A percentile compares a stretch with the other conserved stretches of the same genome.
Evolutionary conservation across 2,113 vertebrate genomes (phyloP).

Genomic region (Otocyon megalotis): DNA sequence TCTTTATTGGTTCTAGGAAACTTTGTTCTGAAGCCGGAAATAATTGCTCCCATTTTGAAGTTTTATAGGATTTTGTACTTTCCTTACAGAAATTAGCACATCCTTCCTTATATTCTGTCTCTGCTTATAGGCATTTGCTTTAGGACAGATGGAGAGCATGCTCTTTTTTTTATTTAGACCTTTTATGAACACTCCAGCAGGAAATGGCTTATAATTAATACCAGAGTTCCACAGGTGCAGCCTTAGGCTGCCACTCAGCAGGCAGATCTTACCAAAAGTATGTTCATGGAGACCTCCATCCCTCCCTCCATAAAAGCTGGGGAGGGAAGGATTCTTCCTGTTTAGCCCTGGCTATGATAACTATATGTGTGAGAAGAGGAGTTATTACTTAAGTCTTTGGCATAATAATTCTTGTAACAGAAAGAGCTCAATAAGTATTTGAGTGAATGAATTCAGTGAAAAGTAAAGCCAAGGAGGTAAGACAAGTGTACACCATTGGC

Average conservation of each 20-base stretch:
- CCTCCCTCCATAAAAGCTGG: not conserved
- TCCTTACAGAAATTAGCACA: not conserved
- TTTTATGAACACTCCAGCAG: not conserved
- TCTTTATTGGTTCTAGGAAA: not conserved
- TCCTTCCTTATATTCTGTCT: not conserved
- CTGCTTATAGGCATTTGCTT: constrained; percentile 7
- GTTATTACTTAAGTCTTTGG: constrained; percentile 25
- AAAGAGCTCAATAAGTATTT: not conserved
- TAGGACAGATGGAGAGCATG: not conserved
- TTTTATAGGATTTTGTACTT: not conserved
- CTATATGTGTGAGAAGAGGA: not conserved
- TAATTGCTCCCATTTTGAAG: constrained; percentile 24
- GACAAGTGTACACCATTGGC: not conserved
- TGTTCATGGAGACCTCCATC: not conserved
- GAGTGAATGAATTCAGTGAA: constrained; percentile 40
- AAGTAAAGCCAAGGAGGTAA: constrained; percentile 11
- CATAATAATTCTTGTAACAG: not conserved
- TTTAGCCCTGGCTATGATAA: not conserved
- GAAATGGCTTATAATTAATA: not conserved
- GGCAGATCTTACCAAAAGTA: not conserved
- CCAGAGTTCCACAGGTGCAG: not conserved
- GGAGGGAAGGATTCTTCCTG: not conserved
- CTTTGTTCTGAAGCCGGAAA: constrained; percentile 25
- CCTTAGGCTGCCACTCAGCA: not conserved
- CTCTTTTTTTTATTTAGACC: not conserved